A percentile compares a stretch with the other conserved stretches of the same genome.
Conservation (phyloP, 2,797 vertebrate species). For the Sebastes wilsoni region DNA sequence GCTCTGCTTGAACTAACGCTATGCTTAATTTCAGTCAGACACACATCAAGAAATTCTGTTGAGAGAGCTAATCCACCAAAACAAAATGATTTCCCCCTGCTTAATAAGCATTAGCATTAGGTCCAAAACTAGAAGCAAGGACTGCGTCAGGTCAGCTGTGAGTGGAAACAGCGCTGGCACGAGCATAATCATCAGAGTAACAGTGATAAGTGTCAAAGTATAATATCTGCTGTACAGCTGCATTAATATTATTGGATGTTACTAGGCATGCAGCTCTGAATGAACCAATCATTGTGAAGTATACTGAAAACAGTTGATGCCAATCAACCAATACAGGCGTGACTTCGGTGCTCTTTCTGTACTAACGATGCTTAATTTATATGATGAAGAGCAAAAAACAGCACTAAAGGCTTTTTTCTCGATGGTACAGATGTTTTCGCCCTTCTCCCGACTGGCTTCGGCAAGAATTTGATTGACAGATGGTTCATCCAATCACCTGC, state of each 20-base stretch:
- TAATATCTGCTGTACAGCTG: background rate
- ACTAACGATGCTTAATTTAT: background rate
- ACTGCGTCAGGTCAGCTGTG: background rate
- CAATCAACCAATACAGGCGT: background rate
- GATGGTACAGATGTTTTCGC: background rate
- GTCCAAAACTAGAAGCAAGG: background rate
- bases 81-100: background rate
- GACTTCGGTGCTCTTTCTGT: background rate
- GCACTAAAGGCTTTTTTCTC: background rate
- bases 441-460: too few relatives aligned
- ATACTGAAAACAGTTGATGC: background rate
- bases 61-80: background rate
- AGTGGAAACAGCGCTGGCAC: accelerated
- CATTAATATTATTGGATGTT: background rate
- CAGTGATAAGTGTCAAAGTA: background rate
- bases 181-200: background rate
- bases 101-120: background rate
- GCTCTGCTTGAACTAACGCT: background rate
- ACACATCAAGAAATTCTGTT: background rate
- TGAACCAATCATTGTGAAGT: background rate
- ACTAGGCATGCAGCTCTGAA: background rate
- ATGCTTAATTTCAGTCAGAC: background rate
- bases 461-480: background rate
- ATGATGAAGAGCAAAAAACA: too few relatives aligned
- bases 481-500: background rate